Base-by-base conservation (phyloP, 2,797 vertebrate species). In the Geotrypetes seraphini region DNA sequence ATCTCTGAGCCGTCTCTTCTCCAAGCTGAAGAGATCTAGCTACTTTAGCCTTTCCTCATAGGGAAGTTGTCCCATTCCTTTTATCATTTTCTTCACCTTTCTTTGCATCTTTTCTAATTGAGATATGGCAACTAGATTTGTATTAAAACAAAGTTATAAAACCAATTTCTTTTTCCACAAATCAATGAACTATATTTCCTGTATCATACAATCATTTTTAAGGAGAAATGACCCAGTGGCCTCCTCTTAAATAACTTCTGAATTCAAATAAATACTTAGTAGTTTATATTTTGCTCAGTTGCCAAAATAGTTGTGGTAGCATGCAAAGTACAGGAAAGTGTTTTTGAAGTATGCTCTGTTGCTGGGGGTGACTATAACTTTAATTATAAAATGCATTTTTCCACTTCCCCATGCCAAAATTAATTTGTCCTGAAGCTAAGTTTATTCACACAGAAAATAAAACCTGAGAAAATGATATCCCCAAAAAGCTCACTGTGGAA, bases 231-330 rank as follows among this genome's bases (percentile, higher is more conserved):
- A 63, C 36, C 35, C 53, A 52, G 41, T 48, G 66, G 71, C 40
- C 26, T n/a, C 3, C 46, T 71, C 46, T 55, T 66, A 63, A 70
- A 58, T 53, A 64, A 58, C 39, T 56, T 64, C 47, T 66, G 46
- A 53, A 62, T 68, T 66, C 63, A 66, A n/a, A 66, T 58, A 73
- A 69, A 71, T 66, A 62, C 38, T 70, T 66, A 31, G 63, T 59
- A 61, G 43, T 38, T 47, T 45, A 60, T 39, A 54, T 69, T 71
- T 68, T 31, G 47, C 36, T 57, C 42, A 22, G 17, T 18, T 51
- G 57, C 53, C 63, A 74, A 48, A 33, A 39, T 58, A 46, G 65
- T 63, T 69, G 33, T 36, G 45, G 34, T 30, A 46, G 25, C 26
- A 21, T 39, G 25, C 25, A 34, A 35, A 28, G 29, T 30, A 29